Evolutionary conservation across 2,113 vertebrate species (phyloP).

Genomic region (Strigops habroptila): DNA sequence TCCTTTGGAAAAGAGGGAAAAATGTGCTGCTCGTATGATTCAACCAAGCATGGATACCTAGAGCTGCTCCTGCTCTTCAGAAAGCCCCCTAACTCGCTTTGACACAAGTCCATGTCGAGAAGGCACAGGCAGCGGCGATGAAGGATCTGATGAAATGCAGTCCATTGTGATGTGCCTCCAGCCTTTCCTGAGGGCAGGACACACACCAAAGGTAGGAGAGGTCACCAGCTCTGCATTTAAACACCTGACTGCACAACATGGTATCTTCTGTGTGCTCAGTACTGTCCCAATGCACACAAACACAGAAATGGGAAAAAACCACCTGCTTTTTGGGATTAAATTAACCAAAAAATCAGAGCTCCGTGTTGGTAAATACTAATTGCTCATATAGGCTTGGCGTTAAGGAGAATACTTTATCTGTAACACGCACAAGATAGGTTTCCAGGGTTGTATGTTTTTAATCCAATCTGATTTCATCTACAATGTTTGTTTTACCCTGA

Average conservation of each 20-base stretch:
- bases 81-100: background rate
- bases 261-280: background rate
- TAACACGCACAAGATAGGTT: background rate
- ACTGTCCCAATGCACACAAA: background rate
- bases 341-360: background rate
- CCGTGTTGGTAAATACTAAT: background rate
- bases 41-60: background rate
- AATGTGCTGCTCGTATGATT: background rate
- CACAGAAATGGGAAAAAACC: background rate
- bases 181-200: background rate
- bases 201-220: background rate
- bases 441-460: background rate
- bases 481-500: background rate
- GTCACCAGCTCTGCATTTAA: background rate
- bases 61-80: background rate
- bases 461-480: background rate
- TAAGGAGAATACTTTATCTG: background rate
- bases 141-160: background rate
- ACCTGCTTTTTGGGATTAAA: background rate
- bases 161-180: fast-evolving
- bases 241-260: fast-evolving
- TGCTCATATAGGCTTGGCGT: fast-evolving
- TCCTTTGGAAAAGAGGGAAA: background rate
- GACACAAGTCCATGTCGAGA: background rate
- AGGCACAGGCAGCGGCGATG: background rate